Evolutionary conservation across 2,113 vertebrate genomes (phyloP).

Genomic region (Sialia sialis): DNA sequence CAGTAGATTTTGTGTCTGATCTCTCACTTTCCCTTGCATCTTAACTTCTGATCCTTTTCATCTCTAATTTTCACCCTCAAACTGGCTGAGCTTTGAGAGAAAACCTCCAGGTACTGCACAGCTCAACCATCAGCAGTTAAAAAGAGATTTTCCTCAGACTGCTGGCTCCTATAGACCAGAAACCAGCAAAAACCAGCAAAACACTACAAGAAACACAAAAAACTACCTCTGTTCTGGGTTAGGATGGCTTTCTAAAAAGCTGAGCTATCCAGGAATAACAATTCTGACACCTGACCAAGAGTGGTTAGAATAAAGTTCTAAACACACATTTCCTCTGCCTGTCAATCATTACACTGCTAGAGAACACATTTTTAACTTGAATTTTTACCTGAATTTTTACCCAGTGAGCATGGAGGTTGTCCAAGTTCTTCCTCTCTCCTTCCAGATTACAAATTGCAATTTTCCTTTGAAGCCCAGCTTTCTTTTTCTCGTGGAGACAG

Average conservation of each 20-base stretch:
- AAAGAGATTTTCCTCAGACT: not conserved
- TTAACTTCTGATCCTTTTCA: not conserved
- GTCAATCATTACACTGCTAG: not conserved
- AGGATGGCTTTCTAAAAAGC: not conserved
- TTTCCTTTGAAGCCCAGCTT: not conserved
- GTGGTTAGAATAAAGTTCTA: not conserved
- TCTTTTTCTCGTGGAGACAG: not conserved
- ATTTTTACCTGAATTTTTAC: conserved; percentile 45
- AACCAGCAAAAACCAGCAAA: not conserved
- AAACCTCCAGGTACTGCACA: not conserved
- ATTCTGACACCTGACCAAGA: not conserved
- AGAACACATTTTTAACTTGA: conserved; percentile 31
- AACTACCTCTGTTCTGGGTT: not conserved
- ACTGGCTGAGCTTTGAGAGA: not conserved
- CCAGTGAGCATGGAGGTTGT: not conserved
- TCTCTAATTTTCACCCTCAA: not conserved
- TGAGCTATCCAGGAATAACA: not conserved
- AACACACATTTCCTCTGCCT: not conserved
- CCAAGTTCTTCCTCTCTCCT: conserved; percentile 14
- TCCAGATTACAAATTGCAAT: not conserved
- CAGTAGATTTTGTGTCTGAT: not conserved
- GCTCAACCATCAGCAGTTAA: not conserved
- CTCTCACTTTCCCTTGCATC: not conserved
- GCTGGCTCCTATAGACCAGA: not conserved
- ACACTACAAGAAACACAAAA: not conserved